These are phyloP conservation scores for Pteria penguin DNA, from an alignment of 2,888 invertebrate genomes.

Conservation along the genomic window DNA sequence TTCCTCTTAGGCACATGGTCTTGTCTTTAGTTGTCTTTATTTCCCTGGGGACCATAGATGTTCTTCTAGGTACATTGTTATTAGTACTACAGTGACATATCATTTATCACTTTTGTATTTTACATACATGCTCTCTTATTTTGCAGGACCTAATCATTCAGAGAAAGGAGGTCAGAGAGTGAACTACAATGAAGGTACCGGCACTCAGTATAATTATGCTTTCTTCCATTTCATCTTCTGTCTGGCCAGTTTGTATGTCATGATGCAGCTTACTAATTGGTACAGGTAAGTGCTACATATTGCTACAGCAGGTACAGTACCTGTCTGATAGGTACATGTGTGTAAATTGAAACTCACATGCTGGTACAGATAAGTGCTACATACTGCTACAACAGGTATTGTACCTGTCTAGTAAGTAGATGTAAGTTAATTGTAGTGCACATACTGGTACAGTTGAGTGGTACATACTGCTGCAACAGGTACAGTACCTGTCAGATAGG, in stretches of 20 bases:
- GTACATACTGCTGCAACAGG: too few species aligned
- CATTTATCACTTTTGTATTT: too few species aligned
- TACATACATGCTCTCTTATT: too few species aligned
- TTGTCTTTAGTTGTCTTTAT: too few species aligned
- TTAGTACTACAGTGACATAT: too few species aligned
- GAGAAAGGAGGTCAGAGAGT: conserved; percentile 72
- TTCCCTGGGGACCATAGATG: too few species aligned
- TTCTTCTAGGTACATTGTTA: too few species aligned
- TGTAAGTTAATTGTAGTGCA: conserved; percentile 82
- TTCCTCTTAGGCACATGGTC: too few species aligned
- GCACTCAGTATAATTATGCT: conserved; percentile 80
- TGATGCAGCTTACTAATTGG: conserved; percentile 82
- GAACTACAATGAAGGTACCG: conserved; percentile 78
- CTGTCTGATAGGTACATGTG: conserved; percentile 79
- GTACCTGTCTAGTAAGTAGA: conserved; percentile 79
- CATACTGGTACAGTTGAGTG: conserved; percentile 81
- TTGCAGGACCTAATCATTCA: conserved; percentile 69
- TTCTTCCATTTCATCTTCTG: conserved; percentile 81
- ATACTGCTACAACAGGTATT: too few species aligned
- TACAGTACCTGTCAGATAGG: conserved; percentile 79
- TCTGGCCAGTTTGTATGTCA: conserved; percentile 80
- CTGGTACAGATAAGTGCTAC: conserved; percentile 80
- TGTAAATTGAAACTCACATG: conserved; percentile 82
- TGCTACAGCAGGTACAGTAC: too few species aligned
- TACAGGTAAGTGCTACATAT: conserved; percentile 77